Conservation (phyloP, 2,113 vertebrate species). For the Perognathus longimembris region DNA sequence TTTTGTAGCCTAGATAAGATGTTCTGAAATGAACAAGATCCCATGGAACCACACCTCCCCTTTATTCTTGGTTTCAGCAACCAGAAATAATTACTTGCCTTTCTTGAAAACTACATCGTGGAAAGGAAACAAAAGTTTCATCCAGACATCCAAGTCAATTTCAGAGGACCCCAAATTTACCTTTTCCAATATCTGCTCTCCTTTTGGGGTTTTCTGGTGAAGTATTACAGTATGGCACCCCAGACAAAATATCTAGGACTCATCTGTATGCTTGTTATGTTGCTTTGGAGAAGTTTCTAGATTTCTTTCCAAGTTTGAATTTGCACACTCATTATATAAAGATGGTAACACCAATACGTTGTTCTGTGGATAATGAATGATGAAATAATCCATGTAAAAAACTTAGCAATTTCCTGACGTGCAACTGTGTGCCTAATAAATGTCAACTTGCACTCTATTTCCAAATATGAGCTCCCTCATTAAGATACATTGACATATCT, state of each 20-base stretch:
- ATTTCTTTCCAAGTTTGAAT: not conserved
- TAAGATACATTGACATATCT: not conserved
- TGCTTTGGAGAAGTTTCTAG: not conserved
- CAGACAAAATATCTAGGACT: not conserved
- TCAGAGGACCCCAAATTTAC: not conserved
- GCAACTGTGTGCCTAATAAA: not conserved
- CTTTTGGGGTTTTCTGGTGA: not conserved
- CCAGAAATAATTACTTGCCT: not conserved
- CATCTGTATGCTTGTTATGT: not conserved
- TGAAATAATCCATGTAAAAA: constrained; percentile 11
- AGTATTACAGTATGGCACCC: not conserved
- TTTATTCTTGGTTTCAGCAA: not conserved
- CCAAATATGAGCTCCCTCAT: not conserved
- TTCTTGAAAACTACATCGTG: constrained; percentile 3
- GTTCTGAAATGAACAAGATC: not conserved
- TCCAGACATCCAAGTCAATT: not conserved
- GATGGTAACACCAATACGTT: not conserved
- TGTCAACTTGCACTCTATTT: not conserved
- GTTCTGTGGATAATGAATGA: not conserved
- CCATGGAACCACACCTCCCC: not conserved
- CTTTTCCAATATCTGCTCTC: not conserved
- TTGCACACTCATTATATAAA: not conserved
- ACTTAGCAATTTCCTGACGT: not conserved
- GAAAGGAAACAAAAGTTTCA: not conserved
- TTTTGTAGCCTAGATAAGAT: not conserved